A percentile compares a stretch with the other conserved stretches of the same genome.
These are phyloP conservation scores for Leptinotarsa haldemani DNA, from an alignment of 2,888 invertebrate species.

Conservation along the genomic window DNA sequence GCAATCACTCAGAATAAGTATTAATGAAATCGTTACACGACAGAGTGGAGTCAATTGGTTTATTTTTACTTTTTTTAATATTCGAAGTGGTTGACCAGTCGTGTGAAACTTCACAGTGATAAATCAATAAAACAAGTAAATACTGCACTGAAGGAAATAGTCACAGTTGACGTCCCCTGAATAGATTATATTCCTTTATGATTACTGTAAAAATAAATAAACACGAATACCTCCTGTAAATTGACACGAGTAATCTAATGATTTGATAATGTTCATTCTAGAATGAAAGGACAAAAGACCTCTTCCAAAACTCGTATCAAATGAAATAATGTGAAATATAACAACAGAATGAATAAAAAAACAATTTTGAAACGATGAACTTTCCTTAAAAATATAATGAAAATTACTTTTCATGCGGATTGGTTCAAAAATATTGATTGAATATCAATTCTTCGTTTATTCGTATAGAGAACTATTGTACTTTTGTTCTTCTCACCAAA, in stretches of 20 bases:
- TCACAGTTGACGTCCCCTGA: slow-evolving; percentile 12
- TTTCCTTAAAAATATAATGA: too few species aligned
- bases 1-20: slow-evolving; percentile 3
- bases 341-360: too few species aligned
- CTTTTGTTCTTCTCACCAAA: too few species aligned
- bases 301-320: too few species aligned
- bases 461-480: too few species aligned
- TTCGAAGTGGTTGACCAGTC: slow-evolving; percentile 31
- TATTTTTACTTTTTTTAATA: slow-evolving; percentile 14
- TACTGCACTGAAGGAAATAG: slow-evolving; percentile 18
- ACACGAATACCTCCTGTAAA: neutral
- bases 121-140: slow-evolving; percentile 39
- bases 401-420: too few species aligned
- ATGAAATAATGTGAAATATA: too few species aligned
- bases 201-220: slow-evolving; percentile 7
- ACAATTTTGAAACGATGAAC: too few species aligned
- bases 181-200: slow-evolving; percentile 10
- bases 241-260: neutral
- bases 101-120: slow-evolving; percentile 31
- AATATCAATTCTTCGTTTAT: too few species aligned
- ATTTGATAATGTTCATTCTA: too few species aligned
- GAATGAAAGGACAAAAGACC: too few species aligned
- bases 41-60: slow-evolving; percentile 12
- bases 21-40: neutral
- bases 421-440: too few species aligned